Base-by-base conservation (phyloP, 2,113 vertebrate genomes). In the Eudyptes chrysolophus region DNA sequence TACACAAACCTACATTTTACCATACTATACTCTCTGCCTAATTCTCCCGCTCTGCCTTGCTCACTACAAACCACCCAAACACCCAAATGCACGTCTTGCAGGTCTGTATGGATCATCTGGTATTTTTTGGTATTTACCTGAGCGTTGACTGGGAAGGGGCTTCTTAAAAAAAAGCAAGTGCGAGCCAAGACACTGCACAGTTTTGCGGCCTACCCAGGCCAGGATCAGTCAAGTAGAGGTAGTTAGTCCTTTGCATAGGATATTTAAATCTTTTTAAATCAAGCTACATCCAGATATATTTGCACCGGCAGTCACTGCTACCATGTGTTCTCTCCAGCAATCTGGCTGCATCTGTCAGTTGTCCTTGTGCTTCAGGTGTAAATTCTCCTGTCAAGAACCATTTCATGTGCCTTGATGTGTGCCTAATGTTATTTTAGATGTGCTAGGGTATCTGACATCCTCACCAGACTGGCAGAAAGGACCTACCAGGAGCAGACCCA, bases 61-160 rank as follows among this genome's bases (percentile, higher is more conserved):
- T 4, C 24, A 8, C 26, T 58, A 32, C 30, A 75, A 40, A 21
- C 9, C 21, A 49, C 25, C 2, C 17, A 6, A 69, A 11, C 9
- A 32, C 15, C n/a, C 14, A 1, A 18, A 22, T 10, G 19, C 7
- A 8, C 1, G 0, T 32, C 16, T 51, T 58, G 17, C 9, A 16
- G 17, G 30, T 48, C 69, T 66, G 6, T 44, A 30, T 19, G 27
- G 15, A 46, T 42, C 14, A 32, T 27, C 38, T 68, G 13, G 7
- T 25, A 21, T 52, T 84, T 17, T 52, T 34, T 10, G 15, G 5
- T 27, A 7, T 46, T 58, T 74, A 52, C 32, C 11, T 69, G 19
- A 58, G 25, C 6, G 11, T 16, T 58, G 26, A 58, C 7, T 64
- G 27, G 57, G 26, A 74, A 38, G 6, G 3, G 2, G 2, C 1